A percentile compares a stretch with the other conserved stretches of the same genome.
These are phyloP conservation scores for Phalloptychus januarius DNA, from an alignment of 2,797 vertebrate genomes.

Conservation along the genomic window DNA sequence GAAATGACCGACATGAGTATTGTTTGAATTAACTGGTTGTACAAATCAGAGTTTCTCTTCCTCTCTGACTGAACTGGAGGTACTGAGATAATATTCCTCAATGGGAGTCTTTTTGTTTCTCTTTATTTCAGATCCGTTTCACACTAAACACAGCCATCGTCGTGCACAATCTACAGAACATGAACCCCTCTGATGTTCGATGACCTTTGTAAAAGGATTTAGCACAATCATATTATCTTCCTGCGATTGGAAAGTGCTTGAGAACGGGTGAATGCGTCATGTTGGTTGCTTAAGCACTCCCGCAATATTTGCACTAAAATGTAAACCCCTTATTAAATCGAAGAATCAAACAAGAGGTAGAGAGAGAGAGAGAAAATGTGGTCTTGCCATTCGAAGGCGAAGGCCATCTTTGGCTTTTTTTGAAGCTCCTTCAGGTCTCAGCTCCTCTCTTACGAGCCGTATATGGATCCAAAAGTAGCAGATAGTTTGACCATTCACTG, in stretches of 20 bases:
- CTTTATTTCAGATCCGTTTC: background rate
- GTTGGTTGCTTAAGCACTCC: constrained; percentile 46
- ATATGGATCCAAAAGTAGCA: constrained; percentile 40
- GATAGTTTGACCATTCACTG: constrained; percentile 51
- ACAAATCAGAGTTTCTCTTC: constrained; percentile 27
- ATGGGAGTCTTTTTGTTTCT: background rate
- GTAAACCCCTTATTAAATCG: constrained; percentile 62
- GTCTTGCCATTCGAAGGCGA: constrained; percentile 23
- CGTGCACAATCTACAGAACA: constrained; percentile 27
- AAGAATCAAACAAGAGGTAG: constrained; percentile 50
- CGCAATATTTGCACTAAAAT: constrained; percentile 72
- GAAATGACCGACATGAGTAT: constrained; percentile 47
- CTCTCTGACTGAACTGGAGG: background rate
- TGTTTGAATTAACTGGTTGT: constrained; percentile 51
- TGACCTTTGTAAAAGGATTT: constrained; percentile 29
- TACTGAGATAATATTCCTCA: background rate
- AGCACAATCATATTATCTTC: constrained; percentile 61
- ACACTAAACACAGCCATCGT: constrained; percentile 5
- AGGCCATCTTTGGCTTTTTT: constrained; percentile 18
- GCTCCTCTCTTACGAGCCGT: constrained; percentile 9
- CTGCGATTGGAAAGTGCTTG: constrained; percentile 31
- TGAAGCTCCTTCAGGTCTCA: constrained; percentile 36
- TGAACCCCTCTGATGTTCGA: constrained; percentile 22
- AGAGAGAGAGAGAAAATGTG: constrained; percentile 10
- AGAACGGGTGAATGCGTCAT: constrained; percentile 27